Base-by-base conservation (phyloP, 2,797 vertebrate species). In the Schizothorax lantsangensis region DNA sequence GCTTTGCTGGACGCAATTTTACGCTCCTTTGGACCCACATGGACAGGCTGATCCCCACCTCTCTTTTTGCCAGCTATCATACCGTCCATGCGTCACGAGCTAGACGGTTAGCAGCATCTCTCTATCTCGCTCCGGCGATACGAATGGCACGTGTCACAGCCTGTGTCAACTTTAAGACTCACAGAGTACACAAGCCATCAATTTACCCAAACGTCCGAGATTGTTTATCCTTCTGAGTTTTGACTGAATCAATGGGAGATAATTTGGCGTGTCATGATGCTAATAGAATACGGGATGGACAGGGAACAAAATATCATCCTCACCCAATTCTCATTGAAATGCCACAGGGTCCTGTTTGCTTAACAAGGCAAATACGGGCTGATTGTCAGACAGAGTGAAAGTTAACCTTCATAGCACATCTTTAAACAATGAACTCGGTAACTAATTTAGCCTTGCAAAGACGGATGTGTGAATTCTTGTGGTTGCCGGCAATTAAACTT, bases 1-100 rank as follows among this genome's bases (percentile, higher is more conserved):
- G 94, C 95, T 95, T 95, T 94, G 87, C 91, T 95, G 94, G 93
- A 94, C 92, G 93, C 95, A 95, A 95, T 96, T 95, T 95, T 95
- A 93, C 88, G 90, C 92, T 92, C 88, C 40, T 84, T 87, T 93
- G 92, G 91, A 86, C 88, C 91, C 87, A 83, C 89, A 93, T 92
- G 90, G 92, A 93, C 88, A 89, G 59, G 54, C 81, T 23, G 64
- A 86, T 88, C 82, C 68, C 66, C 68, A 83, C 85, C 92, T 90
- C 91, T 92, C 88, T 84, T 86, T 81, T 52, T 93, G 40, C 91
- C 88, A 92, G 81, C 84, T 91, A 59, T 84, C 91, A 88, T 90
- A 84, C 80, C 81, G 71, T 47, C 68, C 79, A 64, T 66, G 73
- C 73, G 87, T 93, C 88, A 79, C 62, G 38, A 79, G 64, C 59